Conservation (phyloP, 2,113 vertebrate species). For the Barnardius zonarius region DNA sequence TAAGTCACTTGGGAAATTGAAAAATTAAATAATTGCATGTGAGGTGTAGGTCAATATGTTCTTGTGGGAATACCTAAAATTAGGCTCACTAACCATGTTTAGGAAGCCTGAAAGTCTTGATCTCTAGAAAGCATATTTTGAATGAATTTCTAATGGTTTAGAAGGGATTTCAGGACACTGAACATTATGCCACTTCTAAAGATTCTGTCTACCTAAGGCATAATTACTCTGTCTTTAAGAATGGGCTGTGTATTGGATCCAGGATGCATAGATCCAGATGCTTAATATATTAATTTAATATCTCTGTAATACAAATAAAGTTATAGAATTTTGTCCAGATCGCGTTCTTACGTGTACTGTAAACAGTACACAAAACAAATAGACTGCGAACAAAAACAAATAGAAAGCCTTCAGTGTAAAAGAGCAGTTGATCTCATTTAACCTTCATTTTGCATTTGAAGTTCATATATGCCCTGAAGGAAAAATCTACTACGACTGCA, state of each 20-base stretch:
- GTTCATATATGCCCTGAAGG: slow-evolving; percentile 84
- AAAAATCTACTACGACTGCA: slow-evolving; percentile 93
- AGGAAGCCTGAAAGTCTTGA: background rate
- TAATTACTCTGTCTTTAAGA: background rate
- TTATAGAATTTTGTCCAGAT: background rate
- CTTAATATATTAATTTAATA: background rate
- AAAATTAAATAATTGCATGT: background rate
- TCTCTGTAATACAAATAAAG: background rate
- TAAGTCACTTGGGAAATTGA: background rate
- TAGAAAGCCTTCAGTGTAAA: background rate
- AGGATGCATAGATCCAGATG: background rate
- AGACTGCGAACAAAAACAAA: background rate
- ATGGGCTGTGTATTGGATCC: background rate
- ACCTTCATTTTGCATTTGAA: slow-evolving; percentile 65
- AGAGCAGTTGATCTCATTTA: background rate
- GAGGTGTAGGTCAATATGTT: background rate
- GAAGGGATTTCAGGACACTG: background rate
- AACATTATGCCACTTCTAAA: background rate
- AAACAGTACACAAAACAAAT: background rate
- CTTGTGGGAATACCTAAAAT: background rate
- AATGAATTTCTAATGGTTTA: background rate
- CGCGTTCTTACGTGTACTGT: background rate
- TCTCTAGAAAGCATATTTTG: background rate
- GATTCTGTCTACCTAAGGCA: background rate
- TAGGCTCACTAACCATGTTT: background rate